Conservation (phyloP, 2,113 vertebrate species). For the Furnarius figulus region DNA sequence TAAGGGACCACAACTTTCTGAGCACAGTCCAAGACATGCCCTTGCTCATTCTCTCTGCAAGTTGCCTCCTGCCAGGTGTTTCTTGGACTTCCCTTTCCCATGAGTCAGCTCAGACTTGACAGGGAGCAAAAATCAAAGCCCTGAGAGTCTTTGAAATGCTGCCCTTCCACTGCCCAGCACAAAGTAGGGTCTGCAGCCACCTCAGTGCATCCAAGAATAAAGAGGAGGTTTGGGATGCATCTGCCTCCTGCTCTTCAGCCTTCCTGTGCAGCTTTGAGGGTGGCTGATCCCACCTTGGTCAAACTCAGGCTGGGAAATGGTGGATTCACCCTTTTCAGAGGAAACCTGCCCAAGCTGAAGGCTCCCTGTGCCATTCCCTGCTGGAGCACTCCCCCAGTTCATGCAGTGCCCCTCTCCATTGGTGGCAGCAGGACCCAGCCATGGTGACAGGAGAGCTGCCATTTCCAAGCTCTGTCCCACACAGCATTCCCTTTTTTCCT, state of each 20-base stretch:
- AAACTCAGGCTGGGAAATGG: fast-evolving
- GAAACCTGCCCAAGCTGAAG: neutral
- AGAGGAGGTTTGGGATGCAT: neutral
- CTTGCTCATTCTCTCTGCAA: neutral
- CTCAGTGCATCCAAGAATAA: neutral
- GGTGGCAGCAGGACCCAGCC: fast-evolving
- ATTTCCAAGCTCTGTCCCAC: fast-evolving
- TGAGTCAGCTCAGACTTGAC: neutral
- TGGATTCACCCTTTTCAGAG: fast-evolving
- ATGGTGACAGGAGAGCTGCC: fast-evolving
- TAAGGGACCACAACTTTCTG: neutral
- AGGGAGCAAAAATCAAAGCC: neutral
- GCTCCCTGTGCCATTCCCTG: fast-evolving
- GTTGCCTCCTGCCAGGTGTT: neutral
- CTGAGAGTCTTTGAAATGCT: neutral
- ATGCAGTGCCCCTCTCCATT: fast-evolving
- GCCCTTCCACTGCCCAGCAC: fast-evolving
- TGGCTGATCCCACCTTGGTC: neutral
- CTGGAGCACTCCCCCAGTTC: too few relatives aligned
- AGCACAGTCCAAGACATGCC: neutral
- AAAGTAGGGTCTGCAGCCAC: neutral
- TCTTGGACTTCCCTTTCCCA: neutral
- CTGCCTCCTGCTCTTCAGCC: neutral
- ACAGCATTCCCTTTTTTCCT: neutral
- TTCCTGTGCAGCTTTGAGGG: neutral